Conservation (phyloP, 1,140 invertebrate species). For the Heliconius congener region DNA sequence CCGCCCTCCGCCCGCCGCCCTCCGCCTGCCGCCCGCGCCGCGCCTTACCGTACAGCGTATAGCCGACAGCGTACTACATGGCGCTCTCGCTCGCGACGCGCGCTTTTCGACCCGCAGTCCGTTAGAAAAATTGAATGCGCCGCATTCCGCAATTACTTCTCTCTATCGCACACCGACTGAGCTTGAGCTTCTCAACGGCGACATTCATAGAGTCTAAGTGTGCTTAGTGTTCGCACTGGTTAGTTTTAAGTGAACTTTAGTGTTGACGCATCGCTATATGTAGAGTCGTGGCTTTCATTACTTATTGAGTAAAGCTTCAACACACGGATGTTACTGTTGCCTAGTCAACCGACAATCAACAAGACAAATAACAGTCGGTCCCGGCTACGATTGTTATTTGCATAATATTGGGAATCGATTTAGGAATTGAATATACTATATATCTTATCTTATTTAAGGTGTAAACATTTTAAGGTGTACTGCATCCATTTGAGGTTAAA, state of each 20-base stretch:
- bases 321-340: background rate
- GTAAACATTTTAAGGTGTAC: background rate
- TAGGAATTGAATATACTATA: background rate
- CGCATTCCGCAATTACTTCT: slow-evolving; percentile 70
- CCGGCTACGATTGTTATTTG: background rate
- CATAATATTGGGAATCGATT: background rate
- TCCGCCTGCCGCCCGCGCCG: slow-evolving; percentile 26
- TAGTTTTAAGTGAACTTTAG: background rate
- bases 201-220: background rate
- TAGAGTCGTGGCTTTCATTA: background rate
- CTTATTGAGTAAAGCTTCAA: background rate
- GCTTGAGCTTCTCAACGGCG: background rate
- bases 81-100: slow-evolving; percentile 61
- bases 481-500: too few relatives aligned
- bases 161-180: slow-evolving; percentile 55
- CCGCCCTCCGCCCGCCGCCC: slow-evolving; percentile 40
- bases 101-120: slow-evolving; percentile 76
- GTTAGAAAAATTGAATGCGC: slow-evolving; percentile 79
- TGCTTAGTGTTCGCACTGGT: background rate
- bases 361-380: background rate
- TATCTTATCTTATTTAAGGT: slow-evolving; percentile 1
- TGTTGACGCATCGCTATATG: background rate
- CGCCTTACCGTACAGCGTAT: background rate
- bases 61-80: slow-evolving; percentile 59
- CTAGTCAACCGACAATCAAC: background rate